Evolutionary conservation across 2,888 invertebrate species (phyloP).

Genomic region (Cryptocephalus moraei): DNA sequence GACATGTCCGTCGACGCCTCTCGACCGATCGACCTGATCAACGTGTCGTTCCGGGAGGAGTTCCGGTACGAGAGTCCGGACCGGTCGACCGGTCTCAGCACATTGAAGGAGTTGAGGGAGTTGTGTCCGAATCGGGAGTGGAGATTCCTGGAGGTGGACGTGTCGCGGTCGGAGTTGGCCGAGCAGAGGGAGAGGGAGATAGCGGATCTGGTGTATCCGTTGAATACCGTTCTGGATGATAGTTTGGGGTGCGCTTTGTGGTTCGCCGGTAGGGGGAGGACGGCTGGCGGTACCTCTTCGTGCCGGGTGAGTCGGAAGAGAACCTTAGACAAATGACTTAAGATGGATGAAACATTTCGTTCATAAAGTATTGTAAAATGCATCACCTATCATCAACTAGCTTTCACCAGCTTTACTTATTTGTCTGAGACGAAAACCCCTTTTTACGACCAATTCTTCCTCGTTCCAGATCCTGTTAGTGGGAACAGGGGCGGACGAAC

Average conservation of each 20-base stretch:
- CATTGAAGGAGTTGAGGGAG: constrained; percentile 54
- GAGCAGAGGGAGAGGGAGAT: constrained; percentile 48
- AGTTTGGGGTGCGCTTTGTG: constrained; percentile 92
- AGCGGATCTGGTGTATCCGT: constrained; percentile 73
- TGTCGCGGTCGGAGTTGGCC: constrained; percentile 55
- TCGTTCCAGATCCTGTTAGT: constrained; percentile 59
- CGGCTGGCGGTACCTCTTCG: constrained; percentile 44
- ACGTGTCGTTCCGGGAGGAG: constrained; percentile 77
- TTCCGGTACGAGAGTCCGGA: no score
- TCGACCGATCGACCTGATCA: constrained; percentile 80
- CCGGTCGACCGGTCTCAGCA: constrained; percentile 28
- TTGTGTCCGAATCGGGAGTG: constrained; percentile 67
- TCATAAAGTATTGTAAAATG: no score
- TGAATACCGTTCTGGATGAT: constrained; percentile 85
- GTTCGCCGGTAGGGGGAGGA: constrained; percentile 82
- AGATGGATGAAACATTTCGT: not conserved
- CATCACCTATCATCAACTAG: no score
- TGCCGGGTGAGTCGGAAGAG: constrained; percentile 50
- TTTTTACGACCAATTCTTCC: no score
- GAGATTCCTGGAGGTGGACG: constrained; percentile 76
- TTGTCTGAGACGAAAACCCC: no score
- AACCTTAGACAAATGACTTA: no score
- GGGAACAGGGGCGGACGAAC: constrained; percentile 96
- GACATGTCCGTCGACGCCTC: constrained; percentile 53
- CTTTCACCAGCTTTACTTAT: no score